Evolutionary conservation across 2,888 invertebrate genomes (phyloP), one percentile per base, ranked within the genome.

Genomic region (Microctonus brassicae): DNA sequence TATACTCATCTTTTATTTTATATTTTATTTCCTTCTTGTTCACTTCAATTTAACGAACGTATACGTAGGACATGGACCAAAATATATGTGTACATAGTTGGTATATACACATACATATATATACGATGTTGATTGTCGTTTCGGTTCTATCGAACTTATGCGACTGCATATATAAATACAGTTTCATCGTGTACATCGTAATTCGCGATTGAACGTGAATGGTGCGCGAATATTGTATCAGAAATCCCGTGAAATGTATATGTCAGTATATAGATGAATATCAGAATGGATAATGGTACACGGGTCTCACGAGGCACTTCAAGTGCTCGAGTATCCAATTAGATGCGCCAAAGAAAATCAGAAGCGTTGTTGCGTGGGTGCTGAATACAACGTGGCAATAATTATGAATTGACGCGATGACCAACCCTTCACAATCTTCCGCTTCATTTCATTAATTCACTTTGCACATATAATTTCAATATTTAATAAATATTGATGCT

Each of bases 341-440:
- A 81, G 79, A 79, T 76, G 74, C 68, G 58, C 67, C 57, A 74
- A 74, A 76, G 75, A 81, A 76, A 76, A 77, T 1, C 75, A 73
- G 73, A 70, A 77, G 74, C 74, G 76, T 74, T 74, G 73, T 74
- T 75, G 74, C 76, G 77, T 78, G 77, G 77, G 74, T 72, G 81
- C 79, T 75, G 74, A 70, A 74, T 73, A 75, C 73, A 70, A 70
- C 70, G 69, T 73, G 76, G 75, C 76, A 76, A 80, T 81, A 82
- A 81, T 82, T 82, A 82, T 78, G 79, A 81, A 79, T 78, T 79
- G 69, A 74, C 77, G 33, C 20, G 79, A 80, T 76, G 77, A 80
- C 77, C 79, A 73, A 75, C 74, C 77, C 65, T 70, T 57, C 66
- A 42, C 60, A 52, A 36, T 34, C 39, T 24, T 24, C 17, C 33